Evolutionary conservation across 2,113 vertebrate species (phyloP).

Genomic region (Raphicerus campestris): DNA sequence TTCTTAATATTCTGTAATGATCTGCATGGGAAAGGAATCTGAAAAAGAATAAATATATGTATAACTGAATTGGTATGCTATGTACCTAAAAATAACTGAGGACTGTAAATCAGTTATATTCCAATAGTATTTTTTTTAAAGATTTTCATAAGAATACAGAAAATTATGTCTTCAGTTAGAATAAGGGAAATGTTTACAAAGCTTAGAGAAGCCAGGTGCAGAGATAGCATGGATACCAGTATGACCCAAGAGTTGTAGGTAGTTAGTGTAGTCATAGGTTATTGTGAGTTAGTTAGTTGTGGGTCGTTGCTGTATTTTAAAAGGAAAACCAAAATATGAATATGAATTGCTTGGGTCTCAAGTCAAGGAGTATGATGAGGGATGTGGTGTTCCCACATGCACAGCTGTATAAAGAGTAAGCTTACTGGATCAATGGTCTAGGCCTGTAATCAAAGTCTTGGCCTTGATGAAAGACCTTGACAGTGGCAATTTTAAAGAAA

Average conservation of each 20-base stretch:
- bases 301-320: background rate
- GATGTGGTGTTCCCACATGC: background rate
- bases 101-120: background rate
- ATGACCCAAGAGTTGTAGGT: background rate
- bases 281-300: background rate
- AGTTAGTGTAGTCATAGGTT: background rate
- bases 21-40: background rate
- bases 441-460: background rate
- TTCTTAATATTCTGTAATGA: background rate
- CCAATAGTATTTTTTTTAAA: background rate
- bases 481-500: background rate
- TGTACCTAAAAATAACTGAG: background rate
- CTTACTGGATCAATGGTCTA: background rate
- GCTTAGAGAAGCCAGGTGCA: background rate
- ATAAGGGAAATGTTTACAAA: background rate
- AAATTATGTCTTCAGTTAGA: background rate
- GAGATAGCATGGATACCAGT: background rate
- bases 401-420: background rate
- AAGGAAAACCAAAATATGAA: background rate
- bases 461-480: background rate
- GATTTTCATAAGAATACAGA: background rate
- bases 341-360: background rate
- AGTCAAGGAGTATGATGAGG: background rate
- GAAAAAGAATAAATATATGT: background rate
- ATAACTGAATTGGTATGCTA: background rate